Conservation (phyloP, 2,797 vertebrate genomes). For the Galaxias olidus region DNA sequence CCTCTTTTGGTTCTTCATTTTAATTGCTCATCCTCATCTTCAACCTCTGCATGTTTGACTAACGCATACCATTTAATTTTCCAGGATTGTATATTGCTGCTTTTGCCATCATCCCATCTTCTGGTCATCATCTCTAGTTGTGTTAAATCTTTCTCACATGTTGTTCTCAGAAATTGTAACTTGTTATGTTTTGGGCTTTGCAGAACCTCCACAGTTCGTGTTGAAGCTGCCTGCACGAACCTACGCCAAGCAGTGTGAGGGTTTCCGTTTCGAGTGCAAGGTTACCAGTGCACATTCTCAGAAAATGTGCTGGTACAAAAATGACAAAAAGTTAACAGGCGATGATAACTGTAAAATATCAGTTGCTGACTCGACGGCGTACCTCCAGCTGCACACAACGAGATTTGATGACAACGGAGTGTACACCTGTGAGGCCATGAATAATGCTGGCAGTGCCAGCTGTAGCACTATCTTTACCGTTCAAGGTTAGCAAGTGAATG, state of each 20-base stretch:
- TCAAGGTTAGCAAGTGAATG: constrained; percentile 85
- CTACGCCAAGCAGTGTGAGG: constrained; percentile 86
- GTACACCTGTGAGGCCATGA: constrained; percentile 92
- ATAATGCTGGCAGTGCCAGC: constrained; percentile 88
- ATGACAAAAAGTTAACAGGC: constrained; percentile 82
- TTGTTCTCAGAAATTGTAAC: background rate
- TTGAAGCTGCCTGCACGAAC: constrained; percentile 86
- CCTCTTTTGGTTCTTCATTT: constrained; percentile 36
- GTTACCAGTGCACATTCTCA: constrained; percentile 81
- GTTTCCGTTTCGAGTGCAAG: constrained; percentile 86
- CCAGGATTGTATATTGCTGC: constrained; percentile 29
- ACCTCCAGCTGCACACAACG: constrained; percentile 84
- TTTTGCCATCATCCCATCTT: constrained; percentile 14
- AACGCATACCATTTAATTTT: constrained; percentile 5
- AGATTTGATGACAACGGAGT: constrained; percentile 83
- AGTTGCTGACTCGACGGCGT: constrained; percentile 82
- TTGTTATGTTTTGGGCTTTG: constrained; percentile 66
- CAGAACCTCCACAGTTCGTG: constrained; percentile 93
- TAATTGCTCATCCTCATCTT: constrained; percentile 33
- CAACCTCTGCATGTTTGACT: constrained; percentile 4
- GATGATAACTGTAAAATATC: constrained; percentile 82
- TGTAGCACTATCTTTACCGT: constrained; percentile 88
- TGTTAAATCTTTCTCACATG: background rate
- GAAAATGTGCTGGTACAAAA: constrained; percentile 89
- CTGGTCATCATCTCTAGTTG: background rate